Evolutionary conservation across 2,888 invertebrate genomes (phyloP).

Genomic region (Meganola albula): DNA sequence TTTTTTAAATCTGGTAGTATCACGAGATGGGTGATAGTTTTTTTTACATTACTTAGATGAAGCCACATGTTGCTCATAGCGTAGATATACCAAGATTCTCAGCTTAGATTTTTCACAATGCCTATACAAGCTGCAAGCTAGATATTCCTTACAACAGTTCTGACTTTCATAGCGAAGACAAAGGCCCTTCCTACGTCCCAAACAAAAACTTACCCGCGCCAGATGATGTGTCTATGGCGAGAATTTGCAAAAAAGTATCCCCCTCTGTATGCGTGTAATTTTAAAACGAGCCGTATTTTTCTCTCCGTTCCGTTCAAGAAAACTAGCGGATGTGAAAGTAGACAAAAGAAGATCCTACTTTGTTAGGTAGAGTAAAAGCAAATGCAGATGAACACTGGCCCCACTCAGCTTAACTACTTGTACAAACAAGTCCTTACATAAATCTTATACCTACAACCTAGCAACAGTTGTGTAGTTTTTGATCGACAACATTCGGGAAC

Average conservation of each 20-base stretch:
- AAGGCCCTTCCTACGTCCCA: constrained; percentile 70
- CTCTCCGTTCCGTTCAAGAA: constrained; percentile 52
- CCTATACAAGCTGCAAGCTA: constrained; percentile 52
- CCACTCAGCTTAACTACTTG: constrained; percentile 65
- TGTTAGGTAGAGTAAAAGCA: constrained; percentile 63
- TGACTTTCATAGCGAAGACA: constrained; percentile 72
- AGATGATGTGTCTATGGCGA: constrained; percentile 76
- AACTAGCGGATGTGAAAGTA: constrained; percentile 66
- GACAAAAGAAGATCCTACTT: constrained; percentile 66
- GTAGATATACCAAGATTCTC: constrained; percentile 51
- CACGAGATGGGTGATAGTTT: too few relatives aligned
- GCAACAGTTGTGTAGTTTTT: too few relatives aligned
- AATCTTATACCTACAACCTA: constrained; percentile 71
- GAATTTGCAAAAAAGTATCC: constrained; percentile 66
- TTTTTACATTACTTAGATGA: constrained; percentile 64
- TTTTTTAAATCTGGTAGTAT: too few relatives aligned
- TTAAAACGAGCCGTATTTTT: constrained; percentile 66
- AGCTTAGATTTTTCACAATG: constrained; percentile 71
- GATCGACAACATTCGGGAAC: too few relatives aligned
- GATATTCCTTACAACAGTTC: constrained; percentile 72
- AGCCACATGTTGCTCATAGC: constrained; percentile 61
- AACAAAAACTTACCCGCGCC: constrained; percentile 75
- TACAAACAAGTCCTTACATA: constrained; percentile 76
- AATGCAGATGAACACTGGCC: constrained; percentile 66
- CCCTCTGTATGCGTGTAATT: constrained; percentile 54